phyloP scores from a whole-genome alignment of 2,888 invertebrate genomes.

The Deilephila porcellus region DNA sequence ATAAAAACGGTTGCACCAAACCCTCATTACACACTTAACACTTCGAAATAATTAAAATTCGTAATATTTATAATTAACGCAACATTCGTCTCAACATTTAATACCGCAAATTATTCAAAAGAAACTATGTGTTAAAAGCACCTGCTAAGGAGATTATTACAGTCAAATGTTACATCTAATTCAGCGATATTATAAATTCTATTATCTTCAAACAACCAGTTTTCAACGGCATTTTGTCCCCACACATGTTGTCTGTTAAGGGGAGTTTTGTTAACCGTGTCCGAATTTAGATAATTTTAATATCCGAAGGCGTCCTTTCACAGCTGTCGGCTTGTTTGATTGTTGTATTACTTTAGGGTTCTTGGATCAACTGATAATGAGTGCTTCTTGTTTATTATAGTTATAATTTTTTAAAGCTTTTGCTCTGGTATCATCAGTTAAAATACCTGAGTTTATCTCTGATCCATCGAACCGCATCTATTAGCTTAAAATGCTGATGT shows the following conservation, averaged over 20 bases:
- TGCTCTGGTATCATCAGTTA: neutral
- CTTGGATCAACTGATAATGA: neutral
- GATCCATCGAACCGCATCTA: too few species aligned
- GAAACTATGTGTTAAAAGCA: too few species aligned
- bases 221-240: slow-evolving; percentile 40
- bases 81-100: too few species aligned
- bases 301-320: slow-evolving; percentile 13
- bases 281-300: slow-evolving; percentile 22
- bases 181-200: neutral
- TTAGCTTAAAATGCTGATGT: too few species aligned
- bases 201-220: neutral
- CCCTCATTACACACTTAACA: too few species aligned
- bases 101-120: too few species aligned
- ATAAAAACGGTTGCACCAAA: too few species aligned
- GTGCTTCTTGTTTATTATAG: neutral
- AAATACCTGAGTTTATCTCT: neutral
- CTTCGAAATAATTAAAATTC: too few species aligned
- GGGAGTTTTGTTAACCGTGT: slow-evolving; percentile 24
- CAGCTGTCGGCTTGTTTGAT: slow-evolving; percentile 23
- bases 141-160: too few species aligned
- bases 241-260: slow-evolving; percentile 20
- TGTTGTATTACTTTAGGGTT: neutral
- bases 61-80: too few species aligned
- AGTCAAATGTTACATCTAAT: neutral
- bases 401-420: neutral